Evolutionary conservation across 2,888 invertebrate species (phyloP), one percentile per base, ranked within the genome.

Genomic region (Aphidius colemani): DNA sequence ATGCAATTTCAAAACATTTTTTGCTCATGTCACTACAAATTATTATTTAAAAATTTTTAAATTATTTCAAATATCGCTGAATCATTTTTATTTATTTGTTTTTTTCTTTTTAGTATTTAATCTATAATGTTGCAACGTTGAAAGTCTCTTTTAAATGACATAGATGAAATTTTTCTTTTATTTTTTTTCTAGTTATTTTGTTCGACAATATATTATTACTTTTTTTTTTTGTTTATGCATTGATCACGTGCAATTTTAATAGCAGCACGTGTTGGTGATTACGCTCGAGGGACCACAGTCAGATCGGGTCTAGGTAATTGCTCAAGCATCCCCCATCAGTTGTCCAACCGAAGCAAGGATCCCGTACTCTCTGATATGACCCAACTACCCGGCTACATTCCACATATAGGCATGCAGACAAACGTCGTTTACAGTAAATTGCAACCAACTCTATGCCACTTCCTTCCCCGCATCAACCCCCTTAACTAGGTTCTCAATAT

Each of bases 221-320:
- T 53, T 43, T 41, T 39, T 39, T n/a, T 51, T 51, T 30, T 30
- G 30, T 30, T 30, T 65, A 72, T 74, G 72, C 74, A 77, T 77
- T 75, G 78, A 77, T 78, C 77, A 78, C 76, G 77, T 75, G 75
- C 74, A 71, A 70, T 73, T 73, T 75, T 77, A 78, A 76, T 78
- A 77, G 77, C 72, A 76, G 77, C 77, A 78, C 78, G 77, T 77
- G 77, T 78, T 72, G 75, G 75, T 78, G 77, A 78, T 78, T 78
- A 78, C 75, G 78, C 75, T 76, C 75, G 74, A 71, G 76, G 75
- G 76, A 78, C 75, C 71, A 74, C 70, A 70, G 73, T 73, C 74
- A 74, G 75, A 73, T 72, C 75, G 73, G 70, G 74, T 78, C 74
- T 73, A 75, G 75, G 78, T 78, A 78, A 78, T 78, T 78, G 76